A percentile compares a stretch with the other conserved stretches of the same genome.
Conservation (phyloP, 2,113 vertebrate species). For the Peromyscus maniculatus region DNA sequence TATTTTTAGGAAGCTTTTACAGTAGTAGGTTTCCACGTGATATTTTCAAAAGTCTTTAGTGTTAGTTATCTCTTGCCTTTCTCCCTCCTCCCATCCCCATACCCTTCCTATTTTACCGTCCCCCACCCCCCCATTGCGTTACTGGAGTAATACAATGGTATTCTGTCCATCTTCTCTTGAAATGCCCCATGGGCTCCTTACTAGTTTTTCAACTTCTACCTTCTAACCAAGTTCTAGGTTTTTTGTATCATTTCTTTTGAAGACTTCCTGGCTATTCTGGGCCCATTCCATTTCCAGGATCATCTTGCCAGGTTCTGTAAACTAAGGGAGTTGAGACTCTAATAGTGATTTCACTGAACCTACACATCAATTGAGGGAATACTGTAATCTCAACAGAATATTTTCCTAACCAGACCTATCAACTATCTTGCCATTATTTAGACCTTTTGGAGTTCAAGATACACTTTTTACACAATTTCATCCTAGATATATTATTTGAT, state of each 20-base stretch:
- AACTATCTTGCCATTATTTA: background rate
- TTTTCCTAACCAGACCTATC: background rate
- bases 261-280: background rate
- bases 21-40: background rate
- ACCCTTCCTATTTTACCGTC: background rate
- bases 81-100: background rate
- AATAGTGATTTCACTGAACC: background rate
- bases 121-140: too few relatives aligned
- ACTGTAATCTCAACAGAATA: background rate
- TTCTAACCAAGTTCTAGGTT: background rate
- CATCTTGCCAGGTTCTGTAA: slow-evolving; percentile 8
- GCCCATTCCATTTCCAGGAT: background rate
- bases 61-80: background rate
- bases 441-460: background rate
- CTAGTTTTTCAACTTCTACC: background rate
- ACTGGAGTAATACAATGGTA: too few relatives aligned
- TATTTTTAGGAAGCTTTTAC: background rate
- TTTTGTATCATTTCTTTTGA: background rate
- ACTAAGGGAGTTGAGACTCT: background rate
- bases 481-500: background rate
- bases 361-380: background rate
- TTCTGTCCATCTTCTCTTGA: background rate
- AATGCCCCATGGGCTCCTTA: background rate
- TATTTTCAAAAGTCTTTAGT: background rate
- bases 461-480: background rate